A percentile compares a stretch with the other conserved stretches of the same genome.
Evolutionary conservation across 2,113 vertebrate genomes (phyloP).

Genomic region (Ranitomeya variabilis): DNA sequence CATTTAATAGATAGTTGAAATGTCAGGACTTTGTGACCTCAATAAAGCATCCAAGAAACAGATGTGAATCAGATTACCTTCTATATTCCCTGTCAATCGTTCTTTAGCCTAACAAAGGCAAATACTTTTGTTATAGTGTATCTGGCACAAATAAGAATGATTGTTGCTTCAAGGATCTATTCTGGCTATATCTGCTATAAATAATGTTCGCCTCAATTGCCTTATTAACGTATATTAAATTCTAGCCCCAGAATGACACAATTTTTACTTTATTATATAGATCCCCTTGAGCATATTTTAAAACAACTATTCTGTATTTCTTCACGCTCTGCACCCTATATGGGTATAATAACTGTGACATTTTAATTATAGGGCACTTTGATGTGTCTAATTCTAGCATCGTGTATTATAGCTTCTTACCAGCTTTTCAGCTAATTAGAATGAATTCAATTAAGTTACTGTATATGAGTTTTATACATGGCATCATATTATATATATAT

Average conservation of each 20-base stretch:
- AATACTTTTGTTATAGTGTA: not conserved
- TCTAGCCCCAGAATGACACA: not conserved
- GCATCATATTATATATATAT: constrained; percentile 31
- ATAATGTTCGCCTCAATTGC: not conserved
- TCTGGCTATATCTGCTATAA: not conserved
- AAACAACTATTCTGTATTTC: not conserved
- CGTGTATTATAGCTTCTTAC: constrained; percentile 25
- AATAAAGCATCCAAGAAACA: not conserved
- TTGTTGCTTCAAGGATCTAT: not conserved
- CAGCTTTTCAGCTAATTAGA: constrained; percentile 46
- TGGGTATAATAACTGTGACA: constrained; percentile 43
- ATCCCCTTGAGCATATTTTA: not conserved
- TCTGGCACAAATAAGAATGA: not conserved
- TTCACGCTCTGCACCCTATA: constrained; percentile 3
- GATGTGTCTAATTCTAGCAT: constrained; percentile 53
- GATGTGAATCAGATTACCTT: not conserved
- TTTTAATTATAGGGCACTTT: constrained; percentile 52
- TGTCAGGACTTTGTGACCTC: not conserved
- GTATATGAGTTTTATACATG: constrained; percentile 31
- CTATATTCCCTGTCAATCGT: not conserved
- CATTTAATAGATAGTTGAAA: not conserved
- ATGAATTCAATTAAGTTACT: constrained; percentile 45
- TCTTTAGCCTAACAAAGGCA: not conserved
- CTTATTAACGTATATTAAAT: not conserved
- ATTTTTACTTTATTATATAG: not conserved